phyloP scores from a whole-genome alignment of 2,113 vertebrate genomes.

The Mastomys coucha region DNA sequence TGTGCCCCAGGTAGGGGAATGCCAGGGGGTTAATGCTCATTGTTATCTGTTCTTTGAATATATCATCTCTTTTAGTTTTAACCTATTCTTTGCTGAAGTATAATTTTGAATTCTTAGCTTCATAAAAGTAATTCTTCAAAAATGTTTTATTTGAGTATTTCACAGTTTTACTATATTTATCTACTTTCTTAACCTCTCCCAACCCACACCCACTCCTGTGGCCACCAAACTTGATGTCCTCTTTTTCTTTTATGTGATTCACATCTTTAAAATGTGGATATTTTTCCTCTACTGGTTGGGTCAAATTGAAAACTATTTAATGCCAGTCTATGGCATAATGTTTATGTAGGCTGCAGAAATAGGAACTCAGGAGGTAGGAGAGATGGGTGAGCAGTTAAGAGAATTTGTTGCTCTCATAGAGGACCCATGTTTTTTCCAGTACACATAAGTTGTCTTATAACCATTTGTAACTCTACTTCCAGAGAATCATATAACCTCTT shows the following conservation, averaged over 20 bases:
- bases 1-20: too few species aligned
- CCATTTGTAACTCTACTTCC: background rate
- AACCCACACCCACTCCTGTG: background rate
- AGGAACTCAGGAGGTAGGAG: background rate
- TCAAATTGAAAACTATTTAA: conserved; percentile 22
- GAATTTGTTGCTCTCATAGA: background rate
- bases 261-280: background rate
- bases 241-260: background rate
- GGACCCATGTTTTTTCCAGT: background rate
- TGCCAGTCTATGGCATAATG: conserved; percentile 21
- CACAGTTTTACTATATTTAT: background rate
- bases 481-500: background rate
- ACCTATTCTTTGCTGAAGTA: background rate
- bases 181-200: background rate
- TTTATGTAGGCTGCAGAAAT: conserved; percentile 34
- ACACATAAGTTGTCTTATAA: background rate
- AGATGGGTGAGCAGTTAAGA: background rate
- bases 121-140: conserved; percentile 1
- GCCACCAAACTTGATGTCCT: background rate
- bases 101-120: conserved; percentile 30
- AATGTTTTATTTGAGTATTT: background rate
- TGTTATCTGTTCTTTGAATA: background rate
- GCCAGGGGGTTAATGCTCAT: conserved; percentile 15
- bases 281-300: background rate
- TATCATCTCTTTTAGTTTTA: conserved; percentile 2